Base-by-base conservation (phyloP, 2,797 vertebrate species). In the Euphonia xanthogaster region DNA sequence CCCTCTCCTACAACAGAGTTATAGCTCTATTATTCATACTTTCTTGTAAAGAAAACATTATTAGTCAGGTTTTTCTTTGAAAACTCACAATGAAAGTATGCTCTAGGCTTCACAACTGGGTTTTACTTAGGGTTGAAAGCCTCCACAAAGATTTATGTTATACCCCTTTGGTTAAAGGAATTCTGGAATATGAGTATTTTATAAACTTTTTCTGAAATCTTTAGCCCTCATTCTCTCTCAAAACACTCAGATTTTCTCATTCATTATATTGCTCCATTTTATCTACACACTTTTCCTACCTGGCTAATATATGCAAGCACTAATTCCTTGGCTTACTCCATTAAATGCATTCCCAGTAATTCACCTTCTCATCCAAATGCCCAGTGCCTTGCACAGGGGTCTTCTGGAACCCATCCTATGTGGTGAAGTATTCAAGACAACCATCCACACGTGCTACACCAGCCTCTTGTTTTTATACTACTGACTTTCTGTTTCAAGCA, bases 221-320 rank as follows among this genome's bases (percentile, higher is more conserved):
- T 9, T 3, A 51, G 20, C 5, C 13, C 21, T 25, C 33, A 24
- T 79, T 57, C 14, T 68, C 15, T 18, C 23, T 68, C 21, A 57
- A 68, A 72, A 51, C 19, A 45, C 16, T 63, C 47, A 42, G 8
- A 61, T 76, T 48, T 87, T 27, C 20, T 22, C 48, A 60, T n/a
- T 74, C 12, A 31, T 54, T 78, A 17, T 57, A 80, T 53, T 37
- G 14, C 3, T 87, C 37, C 12, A 20, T 72, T 84, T 66, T 63
- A 55, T 60, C 44, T 24, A 58, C 14, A 16, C 21, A 27, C 3
- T 45, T 78, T n/a, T 54, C 33, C 35, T 47, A n/a, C 9, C 21
- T 6, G 1, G 10, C 5, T 47, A 30, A 39, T 45, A 72, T 10
- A 28, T 0, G 0, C 7, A 42, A 45, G 16, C 0, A 0, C 39